Evolutionary conservation across 1,140 invertebrate species (phyloP).

Genomic region (Chironomus tepperi): DNA sequence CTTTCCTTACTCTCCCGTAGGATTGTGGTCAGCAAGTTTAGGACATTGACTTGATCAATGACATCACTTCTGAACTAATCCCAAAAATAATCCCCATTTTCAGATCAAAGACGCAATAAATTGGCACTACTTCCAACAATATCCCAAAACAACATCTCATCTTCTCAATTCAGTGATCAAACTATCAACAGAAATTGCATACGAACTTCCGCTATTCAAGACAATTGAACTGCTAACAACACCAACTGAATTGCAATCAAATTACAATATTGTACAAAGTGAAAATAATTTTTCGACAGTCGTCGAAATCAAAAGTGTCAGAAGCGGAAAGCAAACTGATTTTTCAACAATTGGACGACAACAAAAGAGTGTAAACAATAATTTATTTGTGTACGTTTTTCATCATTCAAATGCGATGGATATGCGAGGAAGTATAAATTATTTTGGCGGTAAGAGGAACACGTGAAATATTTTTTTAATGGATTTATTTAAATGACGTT

Average conservation of each 20-base stretch:
- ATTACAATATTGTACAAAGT: not conserved
- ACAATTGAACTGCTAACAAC: constrained; percentile 31
- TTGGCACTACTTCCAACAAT: constrained; percentile 42
- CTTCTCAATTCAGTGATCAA: constrained; percentile 34
- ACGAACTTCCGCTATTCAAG: constrained; percentile 36
- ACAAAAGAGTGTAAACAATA: constrained; percentile 28
- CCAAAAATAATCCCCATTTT: not conserved
- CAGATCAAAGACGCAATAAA: constrained; percentile 41
- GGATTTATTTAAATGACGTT: not conserved
- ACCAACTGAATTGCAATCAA: constrained; percentile 33
- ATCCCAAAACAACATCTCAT: constrained; percentile 27
- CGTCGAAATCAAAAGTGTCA: constrained; percentile 30
- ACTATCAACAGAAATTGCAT: constrained; percentile 35
- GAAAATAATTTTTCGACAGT: constrained; percentile 9
- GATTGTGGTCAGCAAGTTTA: no score
- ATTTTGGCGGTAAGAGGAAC: constrained; percentile 32
- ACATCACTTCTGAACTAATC: no score
- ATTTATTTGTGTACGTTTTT: constrained; percentile 42
- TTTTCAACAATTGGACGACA: constrained; percentile 30
- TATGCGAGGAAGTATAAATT: constrained; percentile 35
- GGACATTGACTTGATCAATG: no score
- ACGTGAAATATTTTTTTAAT: not conserved
- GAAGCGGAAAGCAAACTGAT: constrained; percentile 35
- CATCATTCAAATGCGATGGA: constrained; percentile 39
- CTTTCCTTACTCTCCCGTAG: no score